Evolutionary conservation across 2,113 vertebrate genomes (phyloP).

Genomic region (Chunga burmeisteri): DNA sequence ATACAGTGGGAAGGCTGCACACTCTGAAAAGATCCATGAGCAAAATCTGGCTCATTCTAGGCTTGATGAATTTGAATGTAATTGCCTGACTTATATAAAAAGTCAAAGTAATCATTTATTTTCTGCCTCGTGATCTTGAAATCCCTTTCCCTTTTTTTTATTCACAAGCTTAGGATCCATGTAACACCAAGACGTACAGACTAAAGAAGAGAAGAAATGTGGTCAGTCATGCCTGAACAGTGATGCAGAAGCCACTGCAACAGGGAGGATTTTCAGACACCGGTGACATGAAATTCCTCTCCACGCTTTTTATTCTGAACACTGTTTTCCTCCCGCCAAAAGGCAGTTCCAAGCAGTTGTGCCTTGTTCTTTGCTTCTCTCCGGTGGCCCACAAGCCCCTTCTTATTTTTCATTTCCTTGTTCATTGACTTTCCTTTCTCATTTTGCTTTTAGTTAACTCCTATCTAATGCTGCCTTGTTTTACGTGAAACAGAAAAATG

Average conservation of each 20-base stretch:
- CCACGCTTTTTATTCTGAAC: neutral
- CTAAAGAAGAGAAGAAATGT: neutral
- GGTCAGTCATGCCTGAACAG: neutral
- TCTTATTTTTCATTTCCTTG: neutral
- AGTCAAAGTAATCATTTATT: neutral
- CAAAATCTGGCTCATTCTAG: neutral
- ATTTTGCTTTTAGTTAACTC: neutral
- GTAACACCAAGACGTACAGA: fast-evolving
- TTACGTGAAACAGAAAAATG: neutral
- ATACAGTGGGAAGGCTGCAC: neutral
- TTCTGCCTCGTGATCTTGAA: neutral
- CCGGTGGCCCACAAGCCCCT: neutral
- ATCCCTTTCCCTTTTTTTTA: neutral
- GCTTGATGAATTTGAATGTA: neutral
- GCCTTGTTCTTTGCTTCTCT: neutral
- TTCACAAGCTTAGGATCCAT: neutral
- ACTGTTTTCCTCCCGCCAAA: neutral
- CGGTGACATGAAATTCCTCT: neutral
- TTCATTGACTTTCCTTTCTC: neutral
- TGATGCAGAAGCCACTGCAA: neutral
- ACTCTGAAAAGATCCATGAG: neutral
- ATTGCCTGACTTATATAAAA: neutral
- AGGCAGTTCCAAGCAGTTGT: neutral
- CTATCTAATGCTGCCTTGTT: neutral
- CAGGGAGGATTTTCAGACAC: neutral